phyloP scores from a whole-genome alignment of 2,113 vertebrate species.

The Heterochromis multidens region DNA sequence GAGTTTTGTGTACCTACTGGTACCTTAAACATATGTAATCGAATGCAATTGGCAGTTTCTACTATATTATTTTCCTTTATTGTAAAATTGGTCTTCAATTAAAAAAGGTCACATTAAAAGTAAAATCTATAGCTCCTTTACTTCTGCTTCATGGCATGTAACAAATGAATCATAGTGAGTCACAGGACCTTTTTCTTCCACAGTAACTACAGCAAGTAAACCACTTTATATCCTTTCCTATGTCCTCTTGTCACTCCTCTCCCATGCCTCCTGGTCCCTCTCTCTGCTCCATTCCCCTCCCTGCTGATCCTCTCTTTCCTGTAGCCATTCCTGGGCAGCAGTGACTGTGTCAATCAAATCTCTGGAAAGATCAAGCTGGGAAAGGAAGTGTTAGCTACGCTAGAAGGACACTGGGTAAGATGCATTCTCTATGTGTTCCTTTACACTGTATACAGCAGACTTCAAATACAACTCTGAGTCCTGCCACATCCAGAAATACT shows the following conservation, averaged over 20 bases:
- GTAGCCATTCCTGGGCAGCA: constrained; percentile 96
- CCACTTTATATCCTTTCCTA: background rate
- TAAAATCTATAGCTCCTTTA: background rate
- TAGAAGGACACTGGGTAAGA: constrained; percentile 97
- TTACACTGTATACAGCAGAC: too few species aligned
- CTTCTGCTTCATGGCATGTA: too few species aligned
- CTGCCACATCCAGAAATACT: too few species aligned
- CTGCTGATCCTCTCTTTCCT: background rate
- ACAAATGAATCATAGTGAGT: background rate
- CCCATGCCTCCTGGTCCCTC: background rate
- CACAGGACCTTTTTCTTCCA: background rate
- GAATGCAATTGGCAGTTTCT: background rate
- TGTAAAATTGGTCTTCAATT: background rate
- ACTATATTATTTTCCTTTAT: background rate
- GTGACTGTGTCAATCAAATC: constrained; percentile 94
- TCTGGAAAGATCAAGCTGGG: constrained; percentile 95
- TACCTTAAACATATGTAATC: background rate
- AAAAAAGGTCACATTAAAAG: background rate
- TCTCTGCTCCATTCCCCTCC: background rate
- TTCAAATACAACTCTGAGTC: too few species aligned
- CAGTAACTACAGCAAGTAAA: background rate
- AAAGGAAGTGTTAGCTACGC: constrained; percentile 94
- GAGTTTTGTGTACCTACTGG: background rate
- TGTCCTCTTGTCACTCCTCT: background rate
- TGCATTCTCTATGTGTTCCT: background rate